Base-by-base conservation (phyloP, 2,113 vertebrate genomes). In the Delphinus delphis region DNA sequence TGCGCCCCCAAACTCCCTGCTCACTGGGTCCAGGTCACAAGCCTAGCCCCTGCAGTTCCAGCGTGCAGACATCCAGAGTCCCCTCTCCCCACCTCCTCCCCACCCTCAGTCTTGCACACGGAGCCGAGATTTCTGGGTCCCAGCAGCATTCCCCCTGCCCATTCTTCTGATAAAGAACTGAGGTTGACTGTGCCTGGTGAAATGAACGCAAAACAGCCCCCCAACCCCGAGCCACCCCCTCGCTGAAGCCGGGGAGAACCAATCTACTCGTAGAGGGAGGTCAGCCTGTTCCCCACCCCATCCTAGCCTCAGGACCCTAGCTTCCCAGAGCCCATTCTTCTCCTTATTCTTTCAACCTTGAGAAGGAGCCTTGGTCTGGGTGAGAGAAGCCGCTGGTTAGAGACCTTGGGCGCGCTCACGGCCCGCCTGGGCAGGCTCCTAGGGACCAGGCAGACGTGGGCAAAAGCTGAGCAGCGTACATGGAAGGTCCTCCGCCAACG, bases 261-360 rank as follows among this genome's bases (percentile, higher is more conserved):
- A 36, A 21, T 41, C 41, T 53, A 15, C 21, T 15, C 23, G 2
- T 3, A 23, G 17, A 36, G 11, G 44, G 38, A 65, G 50, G 36
- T 58, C 63, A 36, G 38, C 8, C 8, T 5, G 21, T 8, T 44
- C 8, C 79, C 50, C 5, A 53, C 9, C 2, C 18, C 2, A 36
- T 86, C 11, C 5, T 4, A 14, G 77, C 18, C 18, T 14, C 68
- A 38, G 44, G 23, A 58, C 50, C 44, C 7, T 23, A 13, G 26
- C 58, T 65, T 70, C 31, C 25, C 5, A 36, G 68, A 73, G 65
- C 47, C 55, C 21, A 26, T 74, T 74, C 67, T 80, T 79, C 76
- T 11, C 58, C 31, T 58, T 86, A 23, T 8, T 85, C 68, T 92
- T 88, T 86, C 90, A 84, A 77, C 88, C 84, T 81, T 70, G 96